Percentiles rank a stretch among this genome's conserved stretches.
Conservation (phyloP, 2,888 invertebrate species). For the Bruchidius siliquastri region DNA sequence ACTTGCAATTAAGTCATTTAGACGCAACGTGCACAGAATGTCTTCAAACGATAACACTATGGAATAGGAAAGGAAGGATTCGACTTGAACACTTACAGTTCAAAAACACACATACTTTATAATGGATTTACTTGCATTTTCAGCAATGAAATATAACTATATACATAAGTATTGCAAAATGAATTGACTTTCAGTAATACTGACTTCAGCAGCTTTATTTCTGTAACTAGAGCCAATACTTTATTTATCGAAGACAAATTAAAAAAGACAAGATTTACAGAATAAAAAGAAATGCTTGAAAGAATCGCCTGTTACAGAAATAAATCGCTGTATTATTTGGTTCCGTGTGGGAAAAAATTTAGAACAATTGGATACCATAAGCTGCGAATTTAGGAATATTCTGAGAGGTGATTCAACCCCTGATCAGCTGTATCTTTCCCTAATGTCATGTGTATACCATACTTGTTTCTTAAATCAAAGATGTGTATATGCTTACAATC, state of each 20-base stretch:
- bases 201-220: constrained; percentile 38
- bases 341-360: constrained; percentile 1
- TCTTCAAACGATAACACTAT: too few relatives aligned
- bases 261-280: background rate
- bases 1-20: too few relatives aligned
- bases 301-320: constrained; percentile 33
- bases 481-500: too few relatives aligned
- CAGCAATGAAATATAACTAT: constrained; percentile 45
- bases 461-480: too few relatives aligned
- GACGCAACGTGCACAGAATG: too few relatives aligned
- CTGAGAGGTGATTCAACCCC: too few relatives aligned
- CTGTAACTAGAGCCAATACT: constrained; percentile 31
- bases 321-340: constrained; percentile 32
- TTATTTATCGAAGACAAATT: background rate
- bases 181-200: constrained; percentile 46
- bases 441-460: too few relatives aligned
- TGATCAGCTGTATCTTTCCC: too few relatives aligned
- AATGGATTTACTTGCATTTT: constrained; percentile 43
- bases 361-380: background rate
- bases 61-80: constrained; percentile 3
- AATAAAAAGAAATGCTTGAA: constrained; percentile 20
- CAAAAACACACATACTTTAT: constrained; percentile 46
- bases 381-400: background rate
- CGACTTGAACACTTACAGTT: constrained; percentile 35
- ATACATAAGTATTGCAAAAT: constrained; percentile 44